Percentiles rank a stretch among this genome's conserved stretches.
Evolutionary conservation across 2,113 vertebrate genomes (phyloP).

Genomic region (Miniopterus natalensis): DNA sequence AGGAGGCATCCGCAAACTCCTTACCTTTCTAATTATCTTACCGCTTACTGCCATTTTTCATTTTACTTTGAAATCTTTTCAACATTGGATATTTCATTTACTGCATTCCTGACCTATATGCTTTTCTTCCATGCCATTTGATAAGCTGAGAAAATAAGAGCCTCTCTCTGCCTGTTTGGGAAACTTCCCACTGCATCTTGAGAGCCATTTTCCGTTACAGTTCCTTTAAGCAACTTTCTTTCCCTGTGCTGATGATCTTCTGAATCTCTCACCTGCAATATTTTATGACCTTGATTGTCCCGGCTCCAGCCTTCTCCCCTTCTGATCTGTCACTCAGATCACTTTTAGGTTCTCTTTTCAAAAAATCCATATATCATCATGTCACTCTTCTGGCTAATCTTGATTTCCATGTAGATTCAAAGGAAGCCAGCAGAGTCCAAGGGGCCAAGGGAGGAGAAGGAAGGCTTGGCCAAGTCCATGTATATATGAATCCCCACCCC

Average conservation of each 20-base stretch:
- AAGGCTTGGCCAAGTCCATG: background rate
- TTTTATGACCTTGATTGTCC: background rate
- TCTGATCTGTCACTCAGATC: background rate
- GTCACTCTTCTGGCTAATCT: background rate
- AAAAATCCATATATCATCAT: background rate
- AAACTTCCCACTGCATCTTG: background rate
- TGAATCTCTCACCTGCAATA: background rate
- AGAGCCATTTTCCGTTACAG: background rate
- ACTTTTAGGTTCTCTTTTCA: background rate
- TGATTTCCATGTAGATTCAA: background rate
- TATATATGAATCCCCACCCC: background rate
- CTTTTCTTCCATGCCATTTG: background rate
- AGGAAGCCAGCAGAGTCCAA: background rate
- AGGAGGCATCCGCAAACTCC: background rate
- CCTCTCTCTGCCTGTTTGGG: background rate
- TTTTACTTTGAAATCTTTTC: background rate
- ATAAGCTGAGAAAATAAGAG: constrained; percentile 50
- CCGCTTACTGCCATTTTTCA: background rate
- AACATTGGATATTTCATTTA: background rate
- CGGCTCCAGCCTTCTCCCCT: background rate
- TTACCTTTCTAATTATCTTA: background rate
- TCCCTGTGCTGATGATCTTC: background rate
- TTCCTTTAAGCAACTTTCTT: background rate
- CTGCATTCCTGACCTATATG: background rate
- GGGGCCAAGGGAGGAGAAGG: background rate